Percentiles rank a stretch among this genome's conserved stretches.
phyloP scores from a whole-genome alignment of 2,113 vertebrate genomes.

The Lipophrys pholis region DNA sequence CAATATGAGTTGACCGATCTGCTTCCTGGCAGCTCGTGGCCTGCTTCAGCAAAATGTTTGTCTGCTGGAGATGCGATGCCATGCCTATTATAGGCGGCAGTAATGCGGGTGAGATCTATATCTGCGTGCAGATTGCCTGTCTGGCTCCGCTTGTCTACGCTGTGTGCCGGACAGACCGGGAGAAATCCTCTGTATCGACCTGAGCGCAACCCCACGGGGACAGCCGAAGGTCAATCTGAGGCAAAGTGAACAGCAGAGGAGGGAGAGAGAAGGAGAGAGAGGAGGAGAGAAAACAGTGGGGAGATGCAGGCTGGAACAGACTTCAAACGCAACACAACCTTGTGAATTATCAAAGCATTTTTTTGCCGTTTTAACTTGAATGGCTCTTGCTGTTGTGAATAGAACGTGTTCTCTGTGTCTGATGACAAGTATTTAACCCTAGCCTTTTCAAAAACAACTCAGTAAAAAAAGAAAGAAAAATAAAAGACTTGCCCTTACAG shows the following conservation, averaged over 20 bases:
- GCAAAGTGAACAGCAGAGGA: slow-evolving; percentile 33
- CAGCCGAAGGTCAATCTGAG: slow-evolving; percentile 63
- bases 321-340: slow-evolving; percentile 22
- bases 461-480: neutral
- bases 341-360: slow-evolving; percentile 10
- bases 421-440: too few species aligned
- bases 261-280: neutral
- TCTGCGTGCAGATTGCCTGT: slow-evolving; percentile 58
- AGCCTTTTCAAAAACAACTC: neutral
- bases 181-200: slow-evolving; percentile 68
- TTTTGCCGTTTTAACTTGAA: slow-evolving; percentile 6
- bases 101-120: slow-evolving; percentile 73
- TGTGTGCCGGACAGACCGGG: slow-evolving; percentile 45
- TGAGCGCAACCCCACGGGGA: slow-evolving; percentile 35
- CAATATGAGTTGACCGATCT: slow-evolving; percentile 45
- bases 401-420: neutral
- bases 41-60: slow-evolving; percentile 50
- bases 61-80: slow-evolving; percentile 54
- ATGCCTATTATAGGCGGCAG: slow-evolving; percentile 71
- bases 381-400: neutral
- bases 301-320: neutral
- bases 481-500: too few species aligned
- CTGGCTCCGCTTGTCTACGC: slow-evolving; percentile 69
- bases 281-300: neutral
- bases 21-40: slow-evolving; percentile 42